These are phyloP conservation scores for Prietella phreatophila DNA, from an alignment of 2,113 vertebrate genomes.

Conservation along the genomic window DNA sequence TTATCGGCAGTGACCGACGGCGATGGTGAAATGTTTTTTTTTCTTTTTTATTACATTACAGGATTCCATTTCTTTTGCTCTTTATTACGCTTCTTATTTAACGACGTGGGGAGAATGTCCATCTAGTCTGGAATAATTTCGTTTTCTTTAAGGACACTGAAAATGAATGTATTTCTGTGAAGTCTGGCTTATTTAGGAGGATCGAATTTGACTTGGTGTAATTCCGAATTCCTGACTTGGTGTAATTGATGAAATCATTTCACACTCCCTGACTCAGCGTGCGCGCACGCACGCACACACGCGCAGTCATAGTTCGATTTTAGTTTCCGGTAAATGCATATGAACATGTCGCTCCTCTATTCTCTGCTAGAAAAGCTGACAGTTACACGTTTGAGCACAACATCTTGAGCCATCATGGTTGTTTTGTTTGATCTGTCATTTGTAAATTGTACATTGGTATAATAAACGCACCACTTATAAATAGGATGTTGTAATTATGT, in stretches of 20 bases:
- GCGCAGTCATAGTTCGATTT: neutral
- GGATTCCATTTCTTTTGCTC: constrained; percentile 11
- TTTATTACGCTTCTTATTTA: constrained; percentile 10
- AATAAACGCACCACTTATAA: constrained; percentile 26
- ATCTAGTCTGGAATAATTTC: neutral
- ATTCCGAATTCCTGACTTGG: neutral
- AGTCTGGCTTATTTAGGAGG: neutral
- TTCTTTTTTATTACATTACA: neutral
- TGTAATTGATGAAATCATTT: neutral
- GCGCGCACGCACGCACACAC: too few species aligned
- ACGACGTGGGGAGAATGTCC: constrained; percentile 3
- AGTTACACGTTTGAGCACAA: neutral
- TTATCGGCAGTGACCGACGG: neutral
- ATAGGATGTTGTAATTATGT: constrained; percentile 43
- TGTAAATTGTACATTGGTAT: constrained; percentile 50
- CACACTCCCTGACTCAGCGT: neutral
- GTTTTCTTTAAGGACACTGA: constrained; percentile 18
- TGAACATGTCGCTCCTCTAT: neutral
- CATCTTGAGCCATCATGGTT: constrained; percentile 1
- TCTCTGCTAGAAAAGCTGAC: neutral
- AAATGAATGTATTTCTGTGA: neutral
- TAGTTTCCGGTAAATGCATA: too few species aligned
- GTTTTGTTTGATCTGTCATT: constrained; percentile 28
- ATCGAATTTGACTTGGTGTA: neutral
- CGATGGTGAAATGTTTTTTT: neutral